Conservation (phyloP, 1,140 invertebrate species). For the Macrobrachium nipponense region DNA sequence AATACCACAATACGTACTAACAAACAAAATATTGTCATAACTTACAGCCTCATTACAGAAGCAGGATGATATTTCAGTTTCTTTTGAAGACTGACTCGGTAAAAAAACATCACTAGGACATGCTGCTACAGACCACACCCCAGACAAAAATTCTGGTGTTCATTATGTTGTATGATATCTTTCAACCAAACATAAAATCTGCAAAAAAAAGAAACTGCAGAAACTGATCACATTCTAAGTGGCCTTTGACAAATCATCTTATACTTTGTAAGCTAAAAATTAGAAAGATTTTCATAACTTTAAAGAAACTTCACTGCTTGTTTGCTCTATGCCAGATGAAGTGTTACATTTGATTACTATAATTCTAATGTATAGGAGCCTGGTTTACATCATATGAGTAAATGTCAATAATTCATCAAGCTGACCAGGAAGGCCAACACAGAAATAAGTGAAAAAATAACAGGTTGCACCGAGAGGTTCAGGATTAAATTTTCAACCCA, state of each 20-base stretch:
- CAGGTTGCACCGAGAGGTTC: too few relatives aligned
- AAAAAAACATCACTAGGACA: constrained; percentile 25
- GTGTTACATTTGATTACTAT: too few relatives aligned
- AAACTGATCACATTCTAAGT: neutral
- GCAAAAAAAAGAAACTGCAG: neutral
- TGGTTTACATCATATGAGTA: too few relatives aligned
- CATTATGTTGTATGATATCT: neutral
- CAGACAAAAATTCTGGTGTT: constrained; percentile 8
- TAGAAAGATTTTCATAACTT: too few relatives aligned
- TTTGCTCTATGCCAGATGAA: too few relatives aligned
- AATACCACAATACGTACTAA: neutral
- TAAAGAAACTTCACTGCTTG: too few relatives aligned
- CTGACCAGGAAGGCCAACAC: too few relatives aligned
- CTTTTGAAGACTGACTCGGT: constrained; percentile 23
- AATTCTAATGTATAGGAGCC: too few relatives aligned
- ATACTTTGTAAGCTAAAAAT: too few relatives aligned
- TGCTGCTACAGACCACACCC: constrained; percentile 33
- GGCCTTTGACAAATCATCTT: too few relatives aligned
- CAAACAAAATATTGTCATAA: neutral
- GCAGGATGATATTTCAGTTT: constrained; percentile 39
- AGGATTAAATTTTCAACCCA: neutral
- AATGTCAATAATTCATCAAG: too few relatives aligned
- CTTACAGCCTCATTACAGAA: constrained; percentile 35
- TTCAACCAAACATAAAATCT: neutral
- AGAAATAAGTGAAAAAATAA: too few relatives aligned